phyloP scores from a whole-genome alignment of 2,888 invertebrate genomes.

The Sinotaia quadrata region DNA sequence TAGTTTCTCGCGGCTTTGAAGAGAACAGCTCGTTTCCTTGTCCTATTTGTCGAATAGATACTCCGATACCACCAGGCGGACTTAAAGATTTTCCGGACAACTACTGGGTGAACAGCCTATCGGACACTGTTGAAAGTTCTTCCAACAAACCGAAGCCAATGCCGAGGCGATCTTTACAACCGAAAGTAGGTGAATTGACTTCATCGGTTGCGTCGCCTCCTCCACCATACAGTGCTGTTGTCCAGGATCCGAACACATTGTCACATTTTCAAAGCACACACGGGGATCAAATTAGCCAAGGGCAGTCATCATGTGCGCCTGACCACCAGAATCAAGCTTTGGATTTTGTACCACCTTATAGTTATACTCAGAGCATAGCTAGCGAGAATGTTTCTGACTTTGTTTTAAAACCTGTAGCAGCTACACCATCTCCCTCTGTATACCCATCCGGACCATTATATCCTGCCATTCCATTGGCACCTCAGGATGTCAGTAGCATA shows the following conservation, averaged over 20 bases:
- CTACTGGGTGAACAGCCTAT: conserved; percentile 58
- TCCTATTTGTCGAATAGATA: conserved; percentile 55
- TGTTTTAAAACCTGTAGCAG: not conserved
- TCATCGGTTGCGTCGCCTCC: not conserved
- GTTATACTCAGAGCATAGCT: not conserved
- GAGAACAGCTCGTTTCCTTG: conserved; percentile 54
- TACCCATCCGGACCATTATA: not conserved
- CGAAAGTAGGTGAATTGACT: conserved; percentile 15
- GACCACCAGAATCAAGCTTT: not conserved
- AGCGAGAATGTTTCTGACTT: not conserved
- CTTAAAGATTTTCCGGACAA: conserved; percentile 57
- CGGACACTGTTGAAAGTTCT: conserved; percentile 51
- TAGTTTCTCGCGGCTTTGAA: conserved; percentile 46
- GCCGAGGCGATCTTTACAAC: conserved; percentile 34
- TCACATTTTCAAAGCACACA: not conserved
- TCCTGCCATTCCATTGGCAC: conserved; percentile 2
- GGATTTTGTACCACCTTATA: not conserved
- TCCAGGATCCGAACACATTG: too few species aligned
- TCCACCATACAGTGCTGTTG: not conserved
- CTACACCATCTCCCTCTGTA: not conserved
- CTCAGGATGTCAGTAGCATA: not conserved
- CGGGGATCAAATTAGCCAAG: not conserved
- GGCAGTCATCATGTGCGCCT: not conserved
- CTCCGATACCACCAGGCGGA: conserved; percentile 51
- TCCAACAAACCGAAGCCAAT: conserved; percentile 32